Base-by-base conservation (phyloP, 2,888 invertebrate species). In the Thereva unica region DNA sequence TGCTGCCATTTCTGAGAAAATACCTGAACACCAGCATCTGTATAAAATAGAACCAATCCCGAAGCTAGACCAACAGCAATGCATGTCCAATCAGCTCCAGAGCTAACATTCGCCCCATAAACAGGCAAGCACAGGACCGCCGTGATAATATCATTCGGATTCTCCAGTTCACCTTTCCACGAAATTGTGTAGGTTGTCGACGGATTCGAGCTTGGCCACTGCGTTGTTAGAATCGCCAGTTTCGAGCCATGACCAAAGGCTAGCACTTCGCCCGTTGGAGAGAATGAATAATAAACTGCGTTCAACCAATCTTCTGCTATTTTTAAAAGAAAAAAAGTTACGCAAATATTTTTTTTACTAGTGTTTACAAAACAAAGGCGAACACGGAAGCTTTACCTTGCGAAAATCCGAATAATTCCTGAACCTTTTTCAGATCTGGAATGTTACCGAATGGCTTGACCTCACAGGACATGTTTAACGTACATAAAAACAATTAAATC, bases 41-140 rank as follows among this genome's bases (percentile, higher is more conserved):
- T 93, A 77, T 93, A 96, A 81, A 96, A 94, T 70, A 90, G 85
- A 8, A 97, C 84, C 82, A 85, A 86, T 12, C 97, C 97, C 72
- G 92, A 90, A 73, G 87, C 88, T 75, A 92, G 91, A 9, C 97
- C 97, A 67, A 95, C 85, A 68, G 90, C 87, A 68, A 97, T 85
- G 77, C 95, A 95, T 9, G 94, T 95, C 97, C 97, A 97, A 78
- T 97, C 97, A 37, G 93, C 88, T 3, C 75, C 78, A 5, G 87
- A 88, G 76, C 89, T 84, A 0, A 74, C 73, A 63, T 71, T 72
- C 9, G 72, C 73, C 1, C 80, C 78, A 49, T 80, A 80, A 69
- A 85, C 78, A 1, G 85, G 84, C 64, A 85, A 71, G 70, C 84
- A 84, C 47, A 83, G 69, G 3, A 85, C 72, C 1, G 82, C 77